Evolutionary conservation across 2,797 vertebrate genomes (phyloP).

Genomic region (Oreonectes daqikongensis): DNA sequence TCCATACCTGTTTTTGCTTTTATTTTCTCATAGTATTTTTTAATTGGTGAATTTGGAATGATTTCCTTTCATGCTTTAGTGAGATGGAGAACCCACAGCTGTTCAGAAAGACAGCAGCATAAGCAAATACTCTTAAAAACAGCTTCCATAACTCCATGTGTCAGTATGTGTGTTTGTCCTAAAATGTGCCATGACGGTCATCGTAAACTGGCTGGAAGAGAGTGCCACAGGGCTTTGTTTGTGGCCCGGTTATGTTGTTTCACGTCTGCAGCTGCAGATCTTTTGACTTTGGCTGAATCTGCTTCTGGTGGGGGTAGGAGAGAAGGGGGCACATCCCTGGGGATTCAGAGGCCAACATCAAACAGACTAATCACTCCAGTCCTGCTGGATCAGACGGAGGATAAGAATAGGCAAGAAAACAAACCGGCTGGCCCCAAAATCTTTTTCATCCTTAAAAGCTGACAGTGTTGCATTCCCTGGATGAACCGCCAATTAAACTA

Average conservation of each 20-base stretch:
- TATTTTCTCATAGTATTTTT: slow-evolving; percentile 21
- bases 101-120: too few relatives aligned
- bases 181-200: slow-evolving; percentile 5
- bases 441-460: slow-evolving; percentile 4
- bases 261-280: slow-evolving; percentile 57
- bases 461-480: slow-evolving; percentile 42
- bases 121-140: neutral
- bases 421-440: slow-evolving; percentile 41
- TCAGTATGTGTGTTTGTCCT: too few relatives aligned
- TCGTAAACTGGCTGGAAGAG: neutral
- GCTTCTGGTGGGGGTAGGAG: slow-evolving; percentile 28
- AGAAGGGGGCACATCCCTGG: slow-evolving; percentile 42
- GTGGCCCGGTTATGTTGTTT: slow-evolving; percentile 36
- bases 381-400: slow-evolving; percentile 33
- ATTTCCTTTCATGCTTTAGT: slow-evolving; percentile 18
- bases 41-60: slow-evolving; percentile 18
- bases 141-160: too few relatives aligned
- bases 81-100: too few relatives aligned
- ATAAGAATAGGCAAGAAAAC: slow-evolving; percentile 48
- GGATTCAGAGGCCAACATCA: slow-evolving; percentile 52
- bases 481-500: slow-evolving; percentile 20
- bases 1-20: neutral
- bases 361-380: slow-evolving; percentile 51
- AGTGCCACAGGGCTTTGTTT: slow-evolving; percentile 37
- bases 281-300: slow-evolving; percentile 23